These are phyloP conservation scores for Wasmannia auropunctata DNA, from an alignment of 1,140 invertebrate species.

Conservation along the genomic window DNA sequence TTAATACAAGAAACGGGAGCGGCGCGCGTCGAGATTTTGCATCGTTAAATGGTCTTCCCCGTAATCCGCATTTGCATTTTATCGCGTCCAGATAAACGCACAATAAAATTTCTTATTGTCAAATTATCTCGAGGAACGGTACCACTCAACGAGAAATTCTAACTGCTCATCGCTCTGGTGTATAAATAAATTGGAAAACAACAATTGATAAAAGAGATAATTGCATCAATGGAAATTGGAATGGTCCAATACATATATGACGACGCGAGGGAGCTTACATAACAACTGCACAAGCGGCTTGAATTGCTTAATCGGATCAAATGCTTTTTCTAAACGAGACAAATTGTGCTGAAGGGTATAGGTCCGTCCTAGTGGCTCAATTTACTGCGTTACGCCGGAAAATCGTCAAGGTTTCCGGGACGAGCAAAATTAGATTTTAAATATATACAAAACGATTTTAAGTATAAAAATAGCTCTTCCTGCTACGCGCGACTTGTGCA, in stretches of 20 bases:
- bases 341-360: not conserved
- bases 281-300: conserved; percentile 15
- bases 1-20: not conserved
- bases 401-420: not conserved
- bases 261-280: conserved; percentile 4
- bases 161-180: not conserved
- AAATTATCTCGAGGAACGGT: not conserved
- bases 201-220: not conserved
- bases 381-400: not conserved
- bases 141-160: not conserved
- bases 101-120: not conserved
- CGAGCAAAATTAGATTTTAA: not conserved
- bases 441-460: not conserved
- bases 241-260: not conserved
- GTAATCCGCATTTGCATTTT: not conserved
- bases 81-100: not conserved
- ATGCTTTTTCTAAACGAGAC: not conserved
- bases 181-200: not conserved
- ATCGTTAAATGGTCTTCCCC: not conserved
- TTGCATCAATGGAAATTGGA: not conserved
- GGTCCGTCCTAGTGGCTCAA: not conserved
- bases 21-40: not conserved
- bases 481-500: not conserved
- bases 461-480: not conserved
- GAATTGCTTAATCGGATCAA: conserved; percentile 6